Percentiles rank a stretch among this genome's conserved stretches.
Evolutionary conservation across 2,113 vertebrate genomes (phyloP).

Genomic region (Nycticryphes semicollaris): DNA sequence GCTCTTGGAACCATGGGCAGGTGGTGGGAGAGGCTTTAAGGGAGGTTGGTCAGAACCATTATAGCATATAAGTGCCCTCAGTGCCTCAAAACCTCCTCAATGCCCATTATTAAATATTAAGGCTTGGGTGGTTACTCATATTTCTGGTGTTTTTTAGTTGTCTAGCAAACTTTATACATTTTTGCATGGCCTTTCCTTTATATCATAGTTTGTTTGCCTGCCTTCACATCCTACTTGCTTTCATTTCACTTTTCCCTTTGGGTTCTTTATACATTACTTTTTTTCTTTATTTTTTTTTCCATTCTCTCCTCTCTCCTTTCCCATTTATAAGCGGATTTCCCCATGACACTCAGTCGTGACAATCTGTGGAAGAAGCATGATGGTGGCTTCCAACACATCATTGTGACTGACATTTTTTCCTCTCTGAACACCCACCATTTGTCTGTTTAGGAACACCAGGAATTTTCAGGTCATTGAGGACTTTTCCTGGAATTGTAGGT

Average conservation of each 20-base stretch:
- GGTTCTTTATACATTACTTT: not conserved
- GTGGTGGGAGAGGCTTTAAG: not conserved
- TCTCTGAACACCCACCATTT: not conserved
- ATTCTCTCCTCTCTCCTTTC: not conserved
- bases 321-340: not conserved
- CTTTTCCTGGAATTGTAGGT: not conserved
- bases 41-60: not conserved
- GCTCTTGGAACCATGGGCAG: not conserved
- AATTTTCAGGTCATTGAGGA: not conserved
- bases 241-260: not conserved
- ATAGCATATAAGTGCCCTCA: not conserved
- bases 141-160: not conserved
- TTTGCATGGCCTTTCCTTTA: not conserved
- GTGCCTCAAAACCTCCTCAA: not conserved
- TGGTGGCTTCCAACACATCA: not conserved
- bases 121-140: accelerated
- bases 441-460: not conserved
- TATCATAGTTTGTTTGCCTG: not conserved
- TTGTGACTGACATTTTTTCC: not conserved
- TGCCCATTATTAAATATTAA: not conserved
- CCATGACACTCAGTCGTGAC: not conserved
- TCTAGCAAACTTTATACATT: not conserved
- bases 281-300: not conserved
- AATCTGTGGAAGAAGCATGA: not conserved
- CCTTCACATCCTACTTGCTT: not conserved